Evolutionary conservation across 2,888 invertebrate species (phyloP), one percentile per base, ranked within the genome.

Genomic region (Pristionchus exspectatus): DNA sequence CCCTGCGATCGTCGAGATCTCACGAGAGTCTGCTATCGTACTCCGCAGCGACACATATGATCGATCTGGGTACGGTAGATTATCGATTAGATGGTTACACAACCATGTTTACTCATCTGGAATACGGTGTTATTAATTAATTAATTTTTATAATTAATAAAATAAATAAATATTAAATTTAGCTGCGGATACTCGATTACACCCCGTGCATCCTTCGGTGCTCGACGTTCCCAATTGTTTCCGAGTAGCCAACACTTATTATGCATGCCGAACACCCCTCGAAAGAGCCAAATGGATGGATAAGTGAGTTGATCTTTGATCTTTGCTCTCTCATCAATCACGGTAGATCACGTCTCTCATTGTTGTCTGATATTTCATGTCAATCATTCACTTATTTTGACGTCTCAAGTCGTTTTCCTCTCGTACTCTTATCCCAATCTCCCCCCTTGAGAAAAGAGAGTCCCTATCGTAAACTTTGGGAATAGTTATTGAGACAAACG

Each of bases 221-320:
- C 89, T 94, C 84, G 92, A 93, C 81, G 93, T 94, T 14, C 94
- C 94, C 44, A 93, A 94, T 91, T 95, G 95, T 91, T 94, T 95
- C 91, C 92, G 94, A 83, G 92, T 95, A 30, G 93, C 93, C 38
- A 92, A 93, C 90, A 94, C 94, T n/a, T 95, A 94, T 90, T 95
- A 94, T 92, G 93, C 94, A 0, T 95, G 95, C 83, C 90, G 94
- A 24, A 93, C 94, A n/a, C 92, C 93, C 12, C 91, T 93, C 88
- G 95, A 95, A 90, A 90, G 94, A 56, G 93, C 94, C 27, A 92
- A 94, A 87, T 95, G 95, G 95, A 93, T 95, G 90, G 94, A 94
- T 89, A 94, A 93, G 94, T 94, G 89, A 92, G 94, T 72, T 30
- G 27, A 44, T 83, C n/a, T n/a, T 81, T 81, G 44, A 50, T 81